Evolutionary conservation across 2,113 vertebrate species (phyloP).

Genomic region (Ictalurus punctatus): DNA sequence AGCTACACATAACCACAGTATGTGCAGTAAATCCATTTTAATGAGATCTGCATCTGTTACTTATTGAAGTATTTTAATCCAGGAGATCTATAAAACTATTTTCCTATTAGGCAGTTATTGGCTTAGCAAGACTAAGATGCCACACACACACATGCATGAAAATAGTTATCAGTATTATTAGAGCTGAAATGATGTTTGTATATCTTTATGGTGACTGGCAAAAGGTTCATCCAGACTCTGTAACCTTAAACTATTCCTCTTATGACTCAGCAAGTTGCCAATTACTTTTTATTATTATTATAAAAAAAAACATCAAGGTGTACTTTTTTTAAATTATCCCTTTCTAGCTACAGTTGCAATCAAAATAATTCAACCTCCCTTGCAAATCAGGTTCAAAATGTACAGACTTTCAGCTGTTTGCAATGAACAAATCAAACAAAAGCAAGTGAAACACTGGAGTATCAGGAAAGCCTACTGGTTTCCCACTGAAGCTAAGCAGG

Average conservation of each 20-base stretch:
- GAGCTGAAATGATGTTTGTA: neutral
- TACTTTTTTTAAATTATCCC: neutral
- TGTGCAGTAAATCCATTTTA: neutral
- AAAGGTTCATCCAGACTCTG: neutral
- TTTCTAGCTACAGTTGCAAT: neutral
- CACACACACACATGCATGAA: neutral
- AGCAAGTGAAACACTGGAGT: too few relatives aligned
- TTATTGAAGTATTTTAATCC: neutral
- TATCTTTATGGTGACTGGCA: neutral
- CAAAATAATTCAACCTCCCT: too few relatives aligned
- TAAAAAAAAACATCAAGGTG: neutral
- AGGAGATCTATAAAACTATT: slow-evolving; percentile 3
- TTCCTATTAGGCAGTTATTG: neutral
- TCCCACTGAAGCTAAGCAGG: too few relatives aligned
- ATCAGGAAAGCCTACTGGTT: too few relatives aligned
- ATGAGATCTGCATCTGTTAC: neutral
- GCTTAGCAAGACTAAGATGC: neutral
- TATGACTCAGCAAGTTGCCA: neutral
- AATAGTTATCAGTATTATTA: neutral
- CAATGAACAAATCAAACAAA: too few relatives aligned
- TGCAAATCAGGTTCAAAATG: too few relatives aligned
- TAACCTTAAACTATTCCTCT: neutral
- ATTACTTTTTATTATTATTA: too few relatives aligned
- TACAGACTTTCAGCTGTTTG: too few relatives aligned
- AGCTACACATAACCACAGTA: neutral